Evolutionary conservation across 2,113 vertebrate genomes (phyloP), one percentile per base, ranked within the genome.

Genomic region (Hucho hucho): DNA sequence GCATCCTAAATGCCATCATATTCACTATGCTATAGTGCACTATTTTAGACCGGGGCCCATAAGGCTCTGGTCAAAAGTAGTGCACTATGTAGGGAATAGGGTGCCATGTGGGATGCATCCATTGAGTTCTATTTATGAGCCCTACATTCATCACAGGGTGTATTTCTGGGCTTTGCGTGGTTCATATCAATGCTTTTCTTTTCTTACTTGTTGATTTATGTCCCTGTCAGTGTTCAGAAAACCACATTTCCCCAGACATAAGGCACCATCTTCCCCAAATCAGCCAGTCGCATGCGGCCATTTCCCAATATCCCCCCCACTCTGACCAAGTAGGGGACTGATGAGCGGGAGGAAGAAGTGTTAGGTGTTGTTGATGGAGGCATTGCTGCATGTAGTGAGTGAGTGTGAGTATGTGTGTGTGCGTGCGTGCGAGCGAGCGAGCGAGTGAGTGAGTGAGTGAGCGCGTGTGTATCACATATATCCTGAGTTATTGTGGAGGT

Each of bases 81-180:
- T 16, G 16, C 49, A 53, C 49, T 53, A 53, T 53, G 49, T 14
- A 53, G 49, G 49, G 3, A 16, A 18, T 18, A 18, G 22, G 24
- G 20, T 24, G 59, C 7, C 3, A 63, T 22, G 2, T n/a, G n/a
- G 24, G 59, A 87, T 82, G 85, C 82, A 89, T 81, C 83, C 78
- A 88, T 88, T 85, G 79, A 86, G 75, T 84, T 89, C 89, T 88
- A 91, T 91, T 89, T 90, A 80, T 47, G 87, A 85, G 84, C 79
- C 6, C 65, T 75, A 61, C 84, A 89, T 89, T 90, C 76, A 89
- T 91, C 89, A 91, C 64, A 71, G 73, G 81, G 81, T 85, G 84
- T 88, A 89, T 86, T 90, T 87, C 81, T 77, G 84, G 84, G 71
- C 66, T 78, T 74, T 64, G 43, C 25, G 43, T 20, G 20, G 16